Evolutionary conservation across 2,888 invertebrate species (phyloP), one percentile per base, ranked within the genome.

Genomic region (Myopa testacea): DNA sequence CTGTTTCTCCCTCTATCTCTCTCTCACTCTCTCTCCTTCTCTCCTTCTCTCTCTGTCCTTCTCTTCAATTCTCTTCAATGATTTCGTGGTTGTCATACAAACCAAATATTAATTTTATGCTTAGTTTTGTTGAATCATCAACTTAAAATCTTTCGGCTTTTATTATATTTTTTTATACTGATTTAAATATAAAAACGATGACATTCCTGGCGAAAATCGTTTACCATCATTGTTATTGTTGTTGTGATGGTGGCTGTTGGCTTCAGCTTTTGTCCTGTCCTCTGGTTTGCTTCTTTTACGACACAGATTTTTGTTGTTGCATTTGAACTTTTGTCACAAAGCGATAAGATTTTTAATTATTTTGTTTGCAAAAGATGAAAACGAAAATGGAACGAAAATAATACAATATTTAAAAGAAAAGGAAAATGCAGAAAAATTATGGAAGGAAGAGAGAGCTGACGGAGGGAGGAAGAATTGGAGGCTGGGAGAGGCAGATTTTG

Each of bases 331-430:
- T 65, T 37, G 19, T 65, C 65, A 74, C 74, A 52, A 65, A 65
- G 73, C 73, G 63, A 73, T 73, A 73, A 63, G 63, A 63, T 73
- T 73, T 73, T 73, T 73, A 73, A 73, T 73, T 73, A 73, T 73
- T 40, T 45, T 37, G 14, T 58, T 58, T 34, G 14, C 37, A 7
- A 10, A 58, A 26, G 6, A 52, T 12, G n/a, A 52, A 6, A 55
- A 34, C 40, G 34, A 38, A 16, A 67, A 5, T n/a, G 37, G 45
- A 68, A 68, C 14, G 58, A 6, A n/a, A 6, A 12, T 16, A n/a
- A 6, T 58, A 6, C n/a, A 26, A 8, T 62, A 12, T 62, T 10
- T 6, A 62, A 10, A 19, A 19, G 26, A 62, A 4, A 34, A 62
- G 4, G 34, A 12, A 12, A 10, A 19, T n/a, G 4, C 1, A n/a